These are phyloP conservation scores for Drosophila punjabiensis DNA, from an alignment of 1,140 invertebrate species.

Conservation along the genomic window DNA sequence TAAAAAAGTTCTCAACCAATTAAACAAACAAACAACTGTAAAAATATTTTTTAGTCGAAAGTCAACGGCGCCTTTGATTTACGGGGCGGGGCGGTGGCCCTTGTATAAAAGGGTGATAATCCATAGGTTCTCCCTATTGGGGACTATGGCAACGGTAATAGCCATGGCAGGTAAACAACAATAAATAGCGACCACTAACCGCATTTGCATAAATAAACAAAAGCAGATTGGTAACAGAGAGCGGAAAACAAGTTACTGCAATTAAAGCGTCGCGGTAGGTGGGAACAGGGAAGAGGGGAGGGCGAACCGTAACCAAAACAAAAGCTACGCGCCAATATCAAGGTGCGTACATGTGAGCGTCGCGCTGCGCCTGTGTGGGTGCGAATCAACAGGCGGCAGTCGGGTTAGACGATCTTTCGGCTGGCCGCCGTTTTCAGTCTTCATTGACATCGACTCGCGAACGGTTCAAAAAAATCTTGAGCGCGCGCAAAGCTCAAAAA, in stretches of 20 bases:
- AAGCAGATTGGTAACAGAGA: conserved; percentile 34
- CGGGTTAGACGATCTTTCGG: conserved; percentile 51
- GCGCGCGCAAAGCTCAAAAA: conserved; percentile 44
- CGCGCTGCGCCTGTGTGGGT: conserved; percentile 51
- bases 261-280: conserved; percentile 26
- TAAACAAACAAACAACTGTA: not conserved
- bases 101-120: not conserved
- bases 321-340: conserved; percentile 26
- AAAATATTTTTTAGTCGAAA: not conserved
- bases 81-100: not conserved
- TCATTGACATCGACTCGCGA: conserved; percentile 54
- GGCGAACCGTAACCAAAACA: conserved; percentile 38
- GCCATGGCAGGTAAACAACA: conserved; percentile 1
- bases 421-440: conserved; percentile 57
- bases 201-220: conserved; percentile 40
- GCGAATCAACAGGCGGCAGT: conserved; percentile 62
- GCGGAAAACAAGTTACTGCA: conserved; percentile 42
- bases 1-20: not conserved
- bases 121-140: not conserved
- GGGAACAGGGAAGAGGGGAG: conserved; percentile 20
- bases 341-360: conserved; percentile 6
- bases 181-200: conserved; percentile 6
- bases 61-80: not conserved
- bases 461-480: conserved; percentile 65
- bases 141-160: conserved; percentile 15